Percentiles rank a stretch among this genome's conserved stretches.
phyloP scores from a whole-genome alignment of 2,888 invertebrate genomes.

The Argyra leucocephala region DNA sequence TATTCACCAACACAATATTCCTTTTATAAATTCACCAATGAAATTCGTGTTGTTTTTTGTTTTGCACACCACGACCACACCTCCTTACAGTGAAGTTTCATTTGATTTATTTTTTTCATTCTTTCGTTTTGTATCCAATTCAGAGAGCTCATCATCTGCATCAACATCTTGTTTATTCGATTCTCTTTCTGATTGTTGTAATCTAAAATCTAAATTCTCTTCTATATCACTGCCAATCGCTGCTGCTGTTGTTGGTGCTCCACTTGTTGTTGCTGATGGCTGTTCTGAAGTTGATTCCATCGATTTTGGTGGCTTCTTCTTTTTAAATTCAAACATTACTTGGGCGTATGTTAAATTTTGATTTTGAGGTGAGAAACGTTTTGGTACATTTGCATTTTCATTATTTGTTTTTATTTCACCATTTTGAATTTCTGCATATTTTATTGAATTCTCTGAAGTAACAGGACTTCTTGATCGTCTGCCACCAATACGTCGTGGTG shows the following conservation, averaged over 20 bases:
- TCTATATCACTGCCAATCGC: neutral
- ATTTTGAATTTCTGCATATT: neutral
- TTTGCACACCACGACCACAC: too few species aligned
- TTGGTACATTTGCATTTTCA: neutral
- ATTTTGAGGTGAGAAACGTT: neutral
- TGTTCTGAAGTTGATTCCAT: too few species aligned
- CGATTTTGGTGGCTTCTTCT: neutral
- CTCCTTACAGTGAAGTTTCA: neutral
- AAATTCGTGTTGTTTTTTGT: too few species aligned
- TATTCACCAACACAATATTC: too few species aligned
- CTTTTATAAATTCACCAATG: too few species aligned
- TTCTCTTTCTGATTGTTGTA: neutral
- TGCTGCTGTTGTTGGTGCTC: neutral
- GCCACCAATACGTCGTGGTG: neutral
- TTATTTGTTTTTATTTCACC: neutral
- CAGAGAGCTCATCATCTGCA: neutral
- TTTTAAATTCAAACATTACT: neutral
- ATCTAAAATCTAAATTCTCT: slow-evolving; percentile 1
- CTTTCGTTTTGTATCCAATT: neutral
- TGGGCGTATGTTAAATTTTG: neutral
- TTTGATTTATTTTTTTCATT: neutral
- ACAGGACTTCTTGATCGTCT: neutral
- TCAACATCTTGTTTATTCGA: neutral
- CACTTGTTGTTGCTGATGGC: too few species aligned
- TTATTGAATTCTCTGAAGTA: neutral